Evolutionary conservation across 2,888 invertebrate species (phyloP), one percentile per base, ranked within the genome.

Genomic region (Drosophila ezoana): DNA sequence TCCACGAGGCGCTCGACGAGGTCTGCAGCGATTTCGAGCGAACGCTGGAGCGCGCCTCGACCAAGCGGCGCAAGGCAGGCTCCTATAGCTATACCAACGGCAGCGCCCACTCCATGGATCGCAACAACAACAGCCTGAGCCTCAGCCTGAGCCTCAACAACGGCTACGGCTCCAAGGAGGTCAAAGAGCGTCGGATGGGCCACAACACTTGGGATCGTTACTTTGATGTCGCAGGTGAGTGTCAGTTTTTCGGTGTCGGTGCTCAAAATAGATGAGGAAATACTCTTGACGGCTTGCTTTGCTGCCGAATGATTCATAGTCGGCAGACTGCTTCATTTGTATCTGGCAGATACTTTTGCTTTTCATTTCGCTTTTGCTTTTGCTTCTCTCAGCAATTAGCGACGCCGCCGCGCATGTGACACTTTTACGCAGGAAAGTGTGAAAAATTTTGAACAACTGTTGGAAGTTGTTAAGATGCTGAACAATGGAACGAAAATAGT

Each of bases 21-120:
- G 95, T 95, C 61, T 94, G 95, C 63, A 93, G 93, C 59, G 95
- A 96, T 91, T 96, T 96, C 89, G 95, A 96, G 90, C 94, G 94
- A 77, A 95, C 95, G 18, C 91, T 95, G 67, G 94, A 94, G 80
- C 93, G 94, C 61, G 93, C 95, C 48, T 77, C 93, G 88, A 89
- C 91, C 84, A 87, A 86, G 61, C 81, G 88, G 14, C 90, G 91
- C 53, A 92, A 91, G 58, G 70, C 62, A 0, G 70, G 62, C 9
- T 67, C 51, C 13, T 68, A 70, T 8, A 72, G 58, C 44, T 67
- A 72, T 44, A 67, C 70, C 23, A 75, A 60, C 62, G 72, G 62
- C 0, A 23, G 16, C 3, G 43, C 65, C n/a, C n/a, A 63, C 11
- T 73, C 79, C 51, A 90, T 89, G 79, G 91, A 91, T 78, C 89